These are phyloP conservation scores for Saccostrea echinata DNA, from an alignment of 1,140 invertebrate genomes.

Conservation along the genomic window DNA sequence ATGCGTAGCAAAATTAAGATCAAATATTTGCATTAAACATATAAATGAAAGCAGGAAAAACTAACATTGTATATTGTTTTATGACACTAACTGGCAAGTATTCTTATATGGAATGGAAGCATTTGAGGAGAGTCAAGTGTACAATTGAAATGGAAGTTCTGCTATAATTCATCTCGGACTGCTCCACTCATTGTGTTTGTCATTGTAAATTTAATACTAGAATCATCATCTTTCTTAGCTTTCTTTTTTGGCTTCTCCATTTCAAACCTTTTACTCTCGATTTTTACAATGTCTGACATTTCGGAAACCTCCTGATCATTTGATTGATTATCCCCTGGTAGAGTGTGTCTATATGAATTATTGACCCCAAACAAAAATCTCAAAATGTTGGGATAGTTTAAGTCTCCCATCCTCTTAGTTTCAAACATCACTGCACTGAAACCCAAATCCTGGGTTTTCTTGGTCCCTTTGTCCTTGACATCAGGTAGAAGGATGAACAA, in stretches of 20 bases:
- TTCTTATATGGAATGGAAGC: background rate
- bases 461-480: conserved; percentile 8
- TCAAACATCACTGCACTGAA: conserved; percentile 67
- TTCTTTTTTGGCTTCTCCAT: conserved; percentile 43
- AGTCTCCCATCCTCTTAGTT: conserved; percentile 58
- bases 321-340: conserved; percentile 65
- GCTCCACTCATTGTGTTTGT: background rate
- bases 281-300: conserved; percentile 70
- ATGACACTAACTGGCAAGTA: background rate
- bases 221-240: background rate
- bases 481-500: conserved; percentile 63
- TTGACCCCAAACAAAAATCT: conserved; percentile 70
- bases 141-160: background rate
- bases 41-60: background rate
- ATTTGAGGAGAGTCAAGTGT: background rate
- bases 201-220: background rate
- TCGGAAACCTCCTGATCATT: conserved; percentile 58
- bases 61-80: background rate
- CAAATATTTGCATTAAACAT: background rate
- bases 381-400: conserved; percentile 70
- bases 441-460: conserved; percentile 37
- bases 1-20: too few species aligned
- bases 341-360: conserved; percentile 64
- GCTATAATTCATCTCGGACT: background rate
- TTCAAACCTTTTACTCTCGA: conserved; percentile 68